Base-by-base conservation (phyloP, 2,888 invertebrate genomes). In the Prenolepis imparis region DNA sequence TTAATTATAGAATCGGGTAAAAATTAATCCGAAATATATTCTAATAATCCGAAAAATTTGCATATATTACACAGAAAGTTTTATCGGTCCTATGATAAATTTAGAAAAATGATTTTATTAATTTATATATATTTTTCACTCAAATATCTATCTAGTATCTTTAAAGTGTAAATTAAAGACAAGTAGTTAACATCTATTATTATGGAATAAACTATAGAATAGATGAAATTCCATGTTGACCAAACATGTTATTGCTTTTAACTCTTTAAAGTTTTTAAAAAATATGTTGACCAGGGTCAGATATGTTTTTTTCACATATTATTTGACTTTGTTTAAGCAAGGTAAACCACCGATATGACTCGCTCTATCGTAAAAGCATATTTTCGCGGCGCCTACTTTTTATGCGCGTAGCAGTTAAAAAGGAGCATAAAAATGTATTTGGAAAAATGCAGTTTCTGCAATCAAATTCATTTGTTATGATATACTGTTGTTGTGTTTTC, bases 171-270 rank as follows among this genome's bases (percentile, higher is more conserved):
- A 59, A 24, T 55, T 57, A 9, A 57, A 28, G 24, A 36, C 9
- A 24, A 41, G 24, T 44, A 78, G 44, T 72, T 32, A 59, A 59
- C 1, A n/a, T 72, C n/a, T 77, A 36, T 75, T 36, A 36, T 78
- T 44, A 80, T 24, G 21, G 12, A 80, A 18, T n/a, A 21, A 41
- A 32, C 15, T 57, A 36, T 28, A 36, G n/a, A 55, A 32, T 44
- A 44, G 28, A 41, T 70, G 32, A 78, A 78, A 78, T 78, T 21
- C 24, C n/a, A 57, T 78, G 59, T 80, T 80, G 72, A 72, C 41
- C 48, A 72, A 80, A 80, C 72, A 44, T 80, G 78, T 80, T 80
- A 72, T 72, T 80, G 78, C 78, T 80, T 80, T 80, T 36, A 44
- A 59, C 59, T 72, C n/a, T 80, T 59, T 3, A 21, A 72, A 80